These are phyloP conservation scores for Molothrus aeneus DNA, from an alignment of 2,797 vertebrate species.

Conservation along the genomic window DNA sequence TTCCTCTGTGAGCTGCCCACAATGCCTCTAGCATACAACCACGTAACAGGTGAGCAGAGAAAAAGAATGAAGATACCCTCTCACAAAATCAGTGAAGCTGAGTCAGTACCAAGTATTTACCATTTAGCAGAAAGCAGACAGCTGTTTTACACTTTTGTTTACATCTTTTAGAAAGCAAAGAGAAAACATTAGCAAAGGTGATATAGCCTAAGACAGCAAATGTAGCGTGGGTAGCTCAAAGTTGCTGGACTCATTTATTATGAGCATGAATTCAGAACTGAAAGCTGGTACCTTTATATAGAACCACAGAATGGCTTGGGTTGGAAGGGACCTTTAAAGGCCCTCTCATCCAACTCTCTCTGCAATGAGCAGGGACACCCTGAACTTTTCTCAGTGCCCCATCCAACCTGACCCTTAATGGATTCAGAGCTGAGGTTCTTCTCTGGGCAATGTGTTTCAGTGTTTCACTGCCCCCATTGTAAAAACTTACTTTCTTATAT, in stretches of 20 bases:
- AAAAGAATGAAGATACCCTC: background rate
- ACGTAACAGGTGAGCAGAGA: background rate
- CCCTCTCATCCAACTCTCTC: background rate
- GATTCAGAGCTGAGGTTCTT: background rate
- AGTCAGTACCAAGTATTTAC: background rate
- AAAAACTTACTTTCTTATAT: background rate
- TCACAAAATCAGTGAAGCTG: background rate
- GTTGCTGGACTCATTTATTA: background rate
- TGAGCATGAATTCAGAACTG: background rate
- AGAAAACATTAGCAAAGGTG: background rate
- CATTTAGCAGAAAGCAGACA: background rate
- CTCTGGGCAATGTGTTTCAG: background rate
- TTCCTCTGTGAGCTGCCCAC: background rate
- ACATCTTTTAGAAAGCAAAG: background rate
- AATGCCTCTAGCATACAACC: background rate
- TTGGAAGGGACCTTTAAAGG: background rate
- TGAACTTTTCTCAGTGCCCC: background rate
- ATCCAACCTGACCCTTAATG: background rate
- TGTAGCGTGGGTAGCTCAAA: background rate
- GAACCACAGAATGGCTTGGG: background rate
- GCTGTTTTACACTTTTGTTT: background rate
- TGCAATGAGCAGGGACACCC: background rate
- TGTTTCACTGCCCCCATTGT: background rate
- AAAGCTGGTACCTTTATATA: background rate
- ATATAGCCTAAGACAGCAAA: background rate